Base-by-base conservation (phyloP, 2,113 vertebrate species). In the Cavia porcellus region DNA sequence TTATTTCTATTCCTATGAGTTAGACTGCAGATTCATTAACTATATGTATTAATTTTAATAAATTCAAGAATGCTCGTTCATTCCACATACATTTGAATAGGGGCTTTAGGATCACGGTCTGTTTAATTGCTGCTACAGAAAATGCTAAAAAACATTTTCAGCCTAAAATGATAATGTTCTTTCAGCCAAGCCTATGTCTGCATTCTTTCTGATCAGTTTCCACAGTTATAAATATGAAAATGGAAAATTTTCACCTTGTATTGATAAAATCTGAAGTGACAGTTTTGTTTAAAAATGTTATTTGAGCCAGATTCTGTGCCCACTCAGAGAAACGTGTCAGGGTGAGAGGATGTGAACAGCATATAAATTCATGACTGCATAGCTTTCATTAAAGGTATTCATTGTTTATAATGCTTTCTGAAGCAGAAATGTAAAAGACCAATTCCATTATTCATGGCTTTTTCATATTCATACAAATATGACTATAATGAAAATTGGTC, bases 361-460 rank as follows among this genome's bases (percentile, higher is more conserved):
- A 70, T 35, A 35, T 22, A 59, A 77, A 87, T 28, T 87, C 92
- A 68, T 55, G 57, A 85, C 61, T 57, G 4, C 1, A 5, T 92
- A 80, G n/a, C 35, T 89, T 68, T 95, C 85, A 90, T 83, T 72
- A 30, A 85, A 96, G 52, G 11, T 86, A 82, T 94, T 96, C 77
- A 68, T 88, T 90, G 35, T 77, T 22, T 77, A 8, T 82, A 68
- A 86, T 90, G 68, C 42, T 83, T 96, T 83, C 61, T 66, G 82
- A 94, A 82, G 77, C 57, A 95, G 89, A 89, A 85, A 96, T 92
- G 13, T 81, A 50, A 93, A 50, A 94, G 55, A 70, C 25, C 50
- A 83, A 96, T 93, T 92, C 79, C 45, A 92, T 94, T 97, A 90
- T 92, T 97, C 92, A 82, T 88, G 38, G 66, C 45, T 83, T 96